phyloP scores from a whole-genome alignment of 37 sponge, comb jelly and placozoan species.

The Cliona cf. orientalis region DNA sequence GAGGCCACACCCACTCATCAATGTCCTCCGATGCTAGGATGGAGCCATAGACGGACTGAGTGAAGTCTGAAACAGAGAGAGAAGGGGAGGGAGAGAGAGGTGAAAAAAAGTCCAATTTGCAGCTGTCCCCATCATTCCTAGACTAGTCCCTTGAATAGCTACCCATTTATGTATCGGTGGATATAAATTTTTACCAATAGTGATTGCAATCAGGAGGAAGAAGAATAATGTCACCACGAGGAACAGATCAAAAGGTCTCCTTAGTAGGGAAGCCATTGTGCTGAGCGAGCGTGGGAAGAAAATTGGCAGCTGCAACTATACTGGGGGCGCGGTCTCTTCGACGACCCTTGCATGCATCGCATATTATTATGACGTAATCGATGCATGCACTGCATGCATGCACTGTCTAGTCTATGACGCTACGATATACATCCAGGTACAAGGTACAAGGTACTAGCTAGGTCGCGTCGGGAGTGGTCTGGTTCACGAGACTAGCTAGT shows the following conservation, averaged over 20 bases:
- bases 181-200: conserved; percentile 65
- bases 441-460: no score
- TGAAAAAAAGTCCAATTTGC: not conserved
- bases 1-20: conserved; percentile 69
- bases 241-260: conserved; percentile 69
- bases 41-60: conserved; percentile 65
- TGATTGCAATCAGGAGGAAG: conserved; percentile 72
- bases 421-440: no score
- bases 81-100: not conserved
- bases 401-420: no score
- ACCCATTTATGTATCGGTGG: not conserved
- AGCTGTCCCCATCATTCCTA: not conserved
- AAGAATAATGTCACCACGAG: conserved; percentile 42
- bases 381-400: no score
- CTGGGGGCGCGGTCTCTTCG: no score
- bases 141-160: not conserved
- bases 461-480: no score
- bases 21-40: conserved; percentile 39
- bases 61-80: conserved; percentile 41
- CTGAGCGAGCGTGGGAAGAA: no score
- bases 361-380: no score
- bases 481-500: no score
- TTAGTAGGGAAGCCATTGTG: conserved; percentile 34
- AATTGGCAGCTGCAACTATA: no score
- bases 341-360: no score